phyloP scores from a whole-genome alignment of 1,140 invertebrate species.

The Melanaphis sacchari region DNA sequence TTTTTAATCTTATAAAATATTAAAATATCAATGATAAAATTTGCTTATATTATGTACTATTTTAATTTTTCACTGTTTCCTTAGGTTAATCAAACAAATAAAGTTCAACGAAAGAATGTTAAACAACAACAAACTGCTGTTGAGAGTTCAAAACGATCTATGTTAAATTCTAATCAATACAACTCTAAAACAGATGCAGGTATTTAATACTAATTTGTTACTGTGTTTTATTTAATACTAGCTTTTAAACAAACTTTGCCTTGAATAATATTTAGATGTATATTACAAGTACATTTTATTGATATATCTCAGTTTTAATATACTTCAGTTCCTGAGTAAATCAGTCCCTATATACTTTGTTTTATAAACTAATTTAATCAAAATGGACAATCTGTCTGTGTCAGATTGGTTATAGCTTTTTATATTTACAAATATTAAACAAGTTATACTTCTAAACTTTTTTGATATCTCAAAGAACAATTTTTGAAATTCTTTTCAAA shows the following conservation, averaged over 20 bases:
- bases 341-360: not conserved
- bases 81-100: constrained; percentile 43
- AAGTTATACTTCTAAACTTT: not conserved
- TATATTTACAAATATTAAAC: not conserved
- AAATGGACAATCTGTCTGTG: not conserved
- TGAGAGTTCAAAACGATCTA: constrained; percentile 32
- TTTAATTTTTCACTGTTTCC: not conserved
- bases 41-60: no score
- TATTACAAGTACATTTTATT: no score
- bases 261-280: not conserved
- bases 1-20: no score
- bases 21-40: no score
- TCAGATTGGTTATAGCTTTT: not conserved
- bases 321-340: not conserved
- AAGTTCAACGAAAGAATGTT: constrained; percentile 26
- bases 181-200: constrained; percentile 47
- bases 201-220: not conserved
- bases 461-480: not conserved
- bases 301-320: not conserved
- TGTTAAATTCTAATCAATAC: constrained; percentile 31
- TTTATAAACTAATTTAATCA: not conserved
- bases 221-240: not conserved
- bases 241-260: not conserved
- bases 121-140: constrained; percentile 19
- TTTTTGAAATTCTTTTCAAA: not conserved